A percentile compares a stretch with the other conserved stretches of the same genome.
Conservation (phyloP, 2,797 vertebrate genomes). For the Oreochromis mossambicus region DNA sequence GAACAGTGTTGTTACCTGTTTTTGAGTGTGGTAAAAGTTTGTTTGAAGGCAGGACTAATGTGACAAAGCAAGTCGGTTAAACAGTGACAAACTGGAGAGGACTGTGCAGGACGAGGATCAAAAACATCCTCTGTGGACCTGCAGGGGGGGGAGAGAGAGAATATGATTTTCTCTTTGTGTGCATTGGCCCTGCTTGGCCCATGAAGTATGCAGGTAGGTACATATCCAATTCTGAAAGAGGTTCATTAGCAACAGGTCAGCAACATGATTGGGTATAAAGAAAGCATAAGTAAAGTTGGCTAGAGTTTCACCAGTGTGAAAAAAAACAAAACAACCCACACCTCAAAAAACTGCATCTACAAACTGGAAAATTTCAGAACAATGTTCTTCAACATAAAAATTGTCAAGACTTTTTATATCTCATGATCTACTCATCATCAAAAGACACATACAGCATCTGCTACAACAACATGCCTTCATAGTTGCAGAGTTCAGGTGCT, state of each 20-base stretch:
- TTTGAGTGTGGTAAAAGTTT: constrained; percentile 61
- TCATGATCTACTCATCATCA: neutral
- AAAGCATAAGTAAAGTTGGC: neutral
- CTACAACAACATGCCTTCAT: neutral
- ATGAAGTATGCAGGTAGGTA: neutral
- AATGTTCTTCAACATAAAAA: neutral
- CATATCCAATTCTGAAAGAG: neutral
- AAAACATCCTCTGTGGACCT: constrained; percentile 78
- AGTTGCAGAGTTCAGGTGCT: neutral
- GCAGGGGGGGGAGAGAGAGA: neutral
- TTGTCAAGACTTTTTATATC: neutral
- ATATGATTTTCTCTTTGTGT: neutral
- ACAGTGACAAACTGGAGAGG: constrained; percentile 75
- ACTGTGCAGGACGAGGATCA: constrained; percentile 75
- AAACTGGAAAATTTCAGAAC: neutral
- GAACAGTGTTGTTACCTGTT: constrained; percentile 60
- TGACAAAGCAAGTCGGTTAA: constrained; percentile 79
- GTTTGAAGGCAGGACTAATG: constrained; percentile 78
- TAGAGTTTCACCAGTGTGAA: neutral
- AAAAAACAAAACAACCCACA: neutral
- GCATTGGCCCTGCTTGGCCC: neutral
- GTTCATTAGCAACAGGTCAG: neutral
- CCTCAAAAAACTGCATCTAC: neutral
- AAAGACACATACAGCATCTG: neutral
- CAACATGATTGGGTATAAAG: neutral